Conservation (phyloP, 2,113 vertebrate species). For the Syngnathus scovelli region DNA sequence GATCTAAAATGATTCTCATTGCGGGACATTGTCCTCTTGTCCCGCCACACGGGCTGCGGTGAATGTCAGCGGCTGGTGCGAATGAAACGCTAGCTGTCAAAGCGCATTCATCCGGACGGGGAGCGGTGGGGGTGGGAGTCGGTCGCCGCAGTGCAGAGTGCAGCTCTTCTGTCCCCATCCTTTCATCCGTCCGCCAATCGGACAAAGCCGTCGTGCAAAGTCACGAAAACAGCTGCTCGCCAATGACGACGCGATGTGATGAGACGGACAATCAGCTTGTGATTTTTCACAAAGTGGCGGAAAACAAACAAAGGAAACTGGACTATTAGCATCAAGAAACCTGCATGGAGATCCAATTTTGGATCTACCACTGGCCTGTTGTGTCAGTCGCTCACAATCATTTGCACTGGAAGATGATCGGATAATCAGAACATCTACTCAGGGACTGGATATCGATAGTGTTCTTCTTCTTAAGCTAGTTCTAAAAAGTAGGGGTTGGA, state of each 20-base stretch:
- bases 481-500: not conserved
- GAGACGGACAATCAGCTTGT: not conserved
- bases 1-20: not conserved
- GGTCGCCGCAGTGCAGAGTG: not conserved
- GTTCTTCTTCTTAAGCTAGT: not conserved
- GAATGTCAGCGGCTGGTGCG: constrained; percentile 61
- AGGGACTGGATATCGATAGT: not conserved
- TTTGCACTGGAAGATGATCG: not conserved
- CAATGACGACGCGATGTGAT: not conserved
- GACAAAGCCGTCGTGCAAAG: constrained; percentile 1
- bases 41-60: constrained; percentile 6
- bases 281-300: not conserved
- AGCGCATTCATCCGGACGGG: constrained; percentile 51
- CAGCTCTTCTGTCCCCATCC: not conserved
- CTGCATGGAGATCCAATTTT: not conserved
- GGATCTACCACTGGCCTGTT: not conserved
- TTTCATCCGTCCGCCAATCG: not conserved
- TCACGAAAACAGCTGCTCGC: not conserved
- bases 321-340: not conserved
- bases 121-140: not conserved
- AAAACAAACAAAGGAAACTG: not conserved
- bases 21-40: not conserved
- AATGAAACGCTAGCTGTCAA: constrained; percentile 45
- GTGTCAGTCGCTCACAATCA: not conserved
- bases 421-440: not conserved